Conservation (phyloP, 64 coral and sea anemone species). For the Dendrophyllia cribrosa region DNA sequence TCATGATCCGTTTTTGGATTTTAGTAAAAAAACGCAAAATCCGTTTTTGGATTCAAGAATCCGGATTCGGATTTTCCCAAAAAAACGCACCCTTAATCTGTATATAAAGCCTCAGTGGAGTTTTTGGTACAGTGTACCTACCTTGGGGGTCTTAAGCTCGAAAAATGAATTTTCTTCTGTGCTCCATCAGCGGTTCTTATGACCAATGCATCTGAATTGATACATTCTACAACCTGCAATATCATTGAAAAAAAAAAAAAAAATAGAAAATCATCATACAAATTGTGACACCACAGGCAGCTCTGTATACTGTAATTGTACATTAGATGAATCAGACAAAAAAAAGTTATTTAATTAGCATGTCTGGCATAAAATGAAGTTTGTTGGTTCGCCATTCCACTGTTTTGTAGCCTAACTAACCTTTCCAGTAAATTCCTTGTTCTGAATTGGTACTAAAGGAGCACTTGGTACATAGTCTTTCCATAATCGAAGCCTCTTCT, state of each 20-base stretch:
- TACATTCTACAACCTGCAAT: slow-evolving; percentile 84
- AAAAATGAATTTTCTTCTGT: slow-evolving; percentile 92
- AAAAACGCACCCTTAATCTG: no score
- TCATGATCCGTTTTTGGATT: no score
- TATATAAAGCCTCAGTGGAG: no score
- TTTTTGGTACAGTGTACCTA: neutral
- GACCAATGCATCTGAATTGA: slow-evolving; percentile 94
- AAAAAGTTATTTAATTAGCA: no score
- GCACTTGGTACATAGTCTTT: slow-evolving; percentile 88
- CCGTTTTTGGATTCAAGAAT: no score
- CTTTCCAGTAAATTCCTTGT: slow-evolving; percentile 98
- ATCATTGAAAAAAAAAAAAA: neutral
- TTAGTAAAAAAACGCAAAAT: no score
- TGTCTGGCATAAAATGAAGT: no score
- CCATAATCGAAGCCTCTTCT: slow-evolving; percentile 92
- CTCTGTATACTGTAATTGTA: no score
- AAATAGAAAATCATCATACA: neutral
- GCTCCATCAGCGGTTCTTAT: slow-evolving; percentile 76
- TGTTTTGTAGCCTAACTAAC: neutral
- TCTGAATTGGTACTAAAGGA: slow-evolving; percentile 64
- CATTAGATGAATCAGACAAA: no score
- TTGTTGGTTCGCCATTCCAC: neutral
- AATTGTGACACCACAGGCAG: neutral
- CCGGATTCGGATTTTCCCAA: no score
- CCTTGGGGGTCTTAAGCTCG: slow-evolving; percentile 97